Base-by-base conservation (phyloP, 2,113 vertebrate genomes). In the Isichthys henryi region DNA sequence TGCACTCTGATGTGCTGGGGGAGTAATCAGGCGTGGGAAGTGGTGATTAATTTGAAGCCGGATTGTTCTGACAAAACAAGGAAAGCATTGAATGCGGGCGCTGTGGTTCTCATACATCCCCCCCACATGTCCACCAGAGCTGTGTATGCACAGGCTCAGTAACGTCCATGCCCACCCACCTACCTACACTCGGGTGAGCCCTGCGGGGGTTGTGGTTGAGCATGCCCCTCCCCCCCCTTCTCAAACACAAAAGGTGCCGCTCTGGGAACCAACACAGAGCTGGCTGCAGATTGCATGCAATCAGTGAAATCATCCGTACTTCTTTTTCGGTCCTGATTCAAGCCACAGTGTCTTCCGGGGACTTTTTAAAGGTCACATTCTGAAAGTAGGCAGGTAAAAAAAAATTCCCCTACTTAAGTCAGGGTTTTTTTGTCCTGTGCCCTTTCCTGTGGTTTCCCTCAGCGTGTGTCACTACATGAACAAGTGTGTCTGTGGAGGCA, bases 321-420 rank as follows among this genome's bases (percentile, higher is more conserved):
- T 80, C 74, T 80, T 43, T 17, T 19, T 43, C 17, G 35, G 31
- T 80, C 35, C 74, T 43, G 35, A 80, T 80, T 80, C 74, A 39
- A 53, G 23, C 86, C 10, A 35, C 90, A 89, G 85, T 80, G 27
- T 91, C 74, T 89, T 89, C 70, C 56, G 39, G 90, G 88, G 10
- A 90, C 39, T 84, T 84, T 46, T 48, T 84, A n/a, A 84, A 84
- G 82, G 82, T 84, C 82, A 84, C 19, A 84, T 46, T 84, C 43
- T 46, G 45, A 46, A 84, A 84, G 39, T 84, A 45, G 74, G 74
- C 74, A 80, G 35, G 74, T 43, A 15, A 19, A 80, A 80, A 77
- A 39, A 43, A 39, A 43, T 8, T 31, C 27, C 62, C 62, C 62
- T 70, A 70, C 62, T 70, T 43, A 80, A 80, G 74, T 43, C 74